phyloP scores from a whole-genome alignment of 2,797 vertebrate species.

The Gadopsis bispinosus region DNA sequence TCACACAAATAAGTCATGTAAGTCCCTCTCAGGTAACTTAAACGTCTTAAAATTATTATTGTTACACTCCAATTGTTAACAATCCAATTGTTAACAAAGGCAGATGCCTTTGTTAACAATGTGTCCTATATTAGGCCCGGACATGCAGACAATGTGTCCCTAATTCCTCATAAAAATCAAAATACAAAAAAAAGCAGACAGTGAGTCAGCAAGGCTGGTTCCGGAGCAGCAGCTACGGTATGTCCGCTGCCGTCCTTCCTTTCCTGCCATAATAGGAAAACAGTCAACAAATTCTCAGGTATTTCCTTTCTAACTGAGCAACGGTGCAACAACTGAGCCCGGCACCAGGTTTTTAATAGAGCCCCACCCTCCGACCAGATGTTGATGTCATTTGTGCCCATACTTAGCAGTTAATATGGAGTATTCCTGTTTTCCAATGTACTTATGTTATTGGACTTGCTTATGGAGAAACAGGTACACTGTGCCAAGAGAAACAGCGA shows the following conservation, averaged over 20 bases:
- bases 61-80: too few species aligned
- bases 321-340: constrained; percentile 39
- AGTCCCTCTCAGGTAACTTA: constrained; percentile 2
- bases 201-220: constrained; percentile 59
- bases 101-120: constrained; percentile 39
- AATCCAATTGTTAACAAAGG: too few species aligned
- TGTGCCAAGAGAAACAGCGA: constrained; percentile 62
- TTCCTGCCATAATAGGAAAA: constrained; percentile 86
- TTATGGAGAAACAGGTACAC: constrained; percentile 43
- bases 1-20: not conserved
- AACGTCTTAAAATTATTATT: constrained; percentile 16
- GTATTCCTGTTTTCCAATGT: constrained; percentile 64
- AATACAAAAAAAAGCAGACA: constrained; percentile 46
- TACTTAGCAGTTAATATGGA: constrained; percentile 51
- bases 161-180: constrained; percentile 44
- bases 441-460: constrained; percentile 45
- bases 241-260: constrained; percentile 58
- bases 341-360: constrained; percentile 42
- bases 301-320: constrained; percentile 60
- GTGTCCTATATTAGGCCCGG: constrained; percentile 32
- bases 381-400: constrained; percentile 62
- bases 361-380: constrained; percentile 66
- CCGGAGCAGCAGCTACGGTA: constrained; percentile 42
- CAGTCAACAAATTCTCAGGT: constrained; percentile 63
- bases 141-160: constrained; percentile 55